These are phyloP conservation scores for Thamnaconus septentrionalis DNA, from an alignment of 2,113 vertebrate species.

Conservation along the genomic window DNA sequence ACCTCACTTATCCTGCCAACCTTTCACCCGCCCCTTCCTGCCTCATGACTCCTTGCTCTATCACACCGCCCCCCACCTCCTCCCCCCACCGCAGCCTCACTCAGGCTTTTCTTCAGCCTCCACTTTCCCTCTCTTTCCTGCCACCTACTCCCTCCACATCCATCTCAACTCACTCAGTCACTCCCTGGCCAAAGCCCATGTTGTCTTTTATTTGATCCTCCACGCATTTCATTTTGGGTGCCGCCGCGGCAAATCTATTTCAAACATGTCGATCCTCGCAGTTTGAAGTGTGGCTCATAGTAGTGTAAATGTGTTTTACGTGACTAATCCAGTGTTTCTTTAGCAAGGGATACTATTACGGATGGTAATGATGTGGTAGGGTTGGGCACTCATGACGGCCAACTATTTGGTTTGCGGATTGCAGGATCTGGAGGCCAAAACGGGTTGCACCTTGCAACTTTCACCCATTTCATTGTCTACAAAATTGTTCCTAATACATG, in stretches of 20 bases:
- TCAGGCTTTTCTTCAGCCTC: slow-evolving; percentile 13
- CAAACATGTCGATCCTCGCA: slow-evolving; percentile 15
- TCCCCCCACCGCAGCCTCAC: background rate
- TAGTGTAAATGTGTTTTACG: slow-evolving; percentile 45
- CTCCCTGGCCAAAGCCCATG: slow-evolving; percentile 24
- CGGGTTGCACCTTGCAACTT: slow-evolving; percentile 4
- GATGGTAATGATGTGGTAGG: slow-evolving; percentile 57
- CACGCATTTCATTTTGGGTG: slow-evolving; percentile 47
- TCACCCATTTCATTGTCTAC: too few species aligned
- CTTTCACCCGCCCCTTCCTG: slow-evolving; percentile 25
- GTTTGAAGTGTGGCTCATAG: slow-evolving; percentile 34
- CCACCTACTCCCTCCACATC: slow-evolving; percentile 22
- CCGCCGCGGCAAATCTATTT: slow-evolving; percentile 49
- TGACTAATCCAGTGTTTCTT: slow-evolving; percentile 56
- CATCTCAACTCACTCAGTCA: slow-evolving; percentile 27
- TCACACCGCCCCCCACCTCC: slow-evolving; percentile 5
- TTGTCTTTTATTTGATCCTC: slow-evolving; percentile 57
- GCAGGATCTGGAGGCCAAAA: slow-evolving; percentile 33
- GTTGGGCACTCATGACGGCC: slow-evolving; percentile 20
- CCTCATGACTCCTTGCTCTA: too few species aligned
- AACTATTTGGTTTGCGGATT: slow-evolving; percentile 46
- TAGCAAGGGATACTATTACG: slow-evolving; percentile 50
- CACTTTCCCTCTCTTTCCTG: slow-evolving; percentile 1
- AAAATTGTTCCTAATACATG: too few species aligned
- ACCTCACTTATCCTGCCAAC: background rate